Percentiles rank a stretch among this genome's conserved stretches.
These are phyloP conservation scores for Chymomyza procnemis DNA, from an alignment of 2,888 invertebrate genomes.

Conservation along the genomic window DNA sequence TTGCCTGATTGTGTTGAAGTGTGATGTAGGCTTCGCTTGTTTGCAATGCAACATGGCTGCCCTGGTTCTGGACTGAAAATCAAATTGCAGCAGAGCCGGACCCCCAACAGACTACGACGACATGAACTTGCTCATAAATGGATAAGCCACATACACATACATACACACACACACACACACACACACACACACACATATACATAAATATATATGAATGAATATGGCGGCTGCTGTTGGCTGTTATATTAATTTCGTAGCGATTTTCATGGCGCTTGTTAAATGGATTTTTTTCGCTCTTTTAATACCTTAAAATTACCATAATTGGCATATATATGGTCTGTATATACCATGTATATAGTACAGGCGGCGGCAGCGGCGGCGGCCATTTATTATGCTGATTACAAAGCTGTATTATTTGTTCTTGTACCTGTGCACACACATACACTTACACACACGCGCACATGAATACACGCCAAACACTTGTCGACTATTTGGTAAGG, in stretches of 20 bases:
- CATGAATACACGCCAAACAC: slow-evolving; percentile 38
- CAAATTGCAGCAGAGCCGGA: slow-evolving; percentile 20
- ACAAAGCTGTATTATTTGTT: slow-evolving; percentile 4
- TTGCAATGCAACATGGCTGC: slow-evolving; percentile 38
- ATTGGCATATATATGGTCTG: not conserved
- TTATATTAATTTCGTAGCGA: slow-evolving; percentile 43
- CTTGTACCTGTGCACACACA: not conserved
- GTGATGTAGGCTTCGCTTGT: slow-evolving; percentile 77
- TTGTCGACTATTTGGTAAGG: slow-evolving; percentile 6
- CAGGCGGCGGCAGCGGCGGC: slow-evolving; percentile 1
- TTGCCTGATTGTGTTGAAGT: slow-evolving; percentile 77
- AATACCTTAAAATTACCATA: slow-evolving; percentile 6
- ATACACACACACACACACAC: too few relatives aligned
- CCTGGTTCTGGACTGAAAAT: slow-evolving; percentile 38
- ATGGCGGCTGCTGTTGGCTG: slow-evolving; percentile 13
- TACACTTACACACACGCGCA: not conserved
- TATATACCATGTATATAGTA: not conserved
- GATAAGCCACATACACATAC: slow-evolving; percentile 53
- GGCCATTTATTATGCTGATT: slow-evolving; percentile 6
- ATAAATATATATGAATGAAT: slow-evolving; percentile 2
- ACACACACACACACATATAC: too few relatives aligned
- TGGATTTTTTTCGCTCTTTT: slow-evolving; percentile 14
- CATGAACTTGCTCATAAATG: slow-evolving; percentile 30
- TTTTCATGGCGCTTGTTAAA: slow-evolving; percentile 40
- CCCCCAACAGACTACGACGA: slow-evolving; percentile 1